Evolutionary conservation across 35 echinoderm and acorn worm species (phyloP), one percentile per base, ranked within the genome.

Genomic region (Ptychodera flava): DNA sequence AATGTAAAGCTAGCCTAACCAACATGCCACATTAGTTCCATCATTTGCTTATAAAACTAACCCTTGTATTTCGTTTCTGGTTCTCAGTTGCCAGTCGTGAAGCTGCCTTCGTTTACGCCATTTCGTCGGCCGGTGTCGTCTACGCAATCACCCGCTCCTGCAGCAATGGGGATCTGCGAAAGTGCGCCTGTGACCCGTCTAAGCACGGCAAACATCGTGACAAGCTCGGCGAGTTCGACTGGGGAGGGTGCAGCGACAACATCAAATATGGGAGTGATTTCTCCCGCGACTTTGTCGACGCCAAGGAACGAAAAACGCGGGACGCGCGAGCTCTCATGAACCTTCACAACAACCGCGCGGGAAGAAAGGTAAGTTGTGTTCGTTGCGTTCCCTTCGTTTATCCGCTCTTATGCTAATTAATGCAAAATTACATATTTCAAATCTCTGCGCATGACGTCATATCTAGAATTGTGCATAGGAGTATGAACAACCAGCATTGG

Each of bases 161-260:
- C 45, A 97, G 94, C 84, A 93, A 93, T 34, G 94, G 94, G 28
- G 94, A 97, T 31, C 89, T 97, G 0, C 79, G 93, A 16, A 91
- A 97, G 78, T 97, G 94, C 36, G 94, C 91, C 10, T 93, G 91
- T 32, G 94, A 97, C 81, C 94, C 94, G 2, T 79, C 88, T 6
- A 97, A 97, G 33, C 85, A 90, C 30, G 91, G 94, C 29, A 88
- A 87, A 37, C 81, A 77, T 16, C 36, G 30, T 16, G 94, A 97
- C 80, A 88, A 88, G 10, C 80, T 91, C 29, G 94, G 94, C 0
- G 81, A 82, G 15, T 97, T 93, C 81, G 91, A 93, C 27, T 97
- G 94, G 94, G 94, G 94, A 34, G 91, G 94, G 34, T 97, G 94
- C 78, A 93, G 91, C 77, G 94, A 97, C 83, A 97, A 97, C 82